These are phyloP conservation scores for Drosophila carrolli DNA, from an alignment of 1,140 invertebrate genomes.

Conservation along the genomic window DNA sequence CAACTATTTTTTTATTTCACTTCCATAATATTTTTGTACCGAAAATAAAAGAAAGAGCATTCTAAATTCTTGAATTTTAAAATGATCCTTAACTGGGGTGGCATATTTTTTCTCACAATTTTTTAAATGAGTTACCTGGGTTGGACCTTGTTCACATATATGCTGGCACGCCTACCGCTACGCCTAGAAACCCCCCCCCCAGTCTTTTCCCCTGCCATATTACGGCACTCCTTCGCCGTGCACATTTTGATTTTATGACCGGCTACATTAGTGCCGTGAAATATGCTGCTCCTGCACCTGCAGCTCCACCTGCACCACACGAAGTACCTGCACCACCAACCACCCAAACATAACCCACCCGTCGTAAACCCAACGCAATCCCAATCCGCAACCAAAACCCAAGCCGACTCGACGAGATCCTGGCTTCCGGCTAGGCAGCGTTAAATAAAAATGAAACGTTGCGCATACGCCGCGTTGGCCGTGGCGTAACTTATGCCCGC, in stretches of 20 bases:
- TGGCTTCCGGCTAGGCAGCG: constrained; percentile 76
- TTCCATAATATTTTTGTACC: no score
- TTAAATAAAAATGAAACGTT: constrained; percentile 81
- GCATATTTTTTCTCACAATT: constrained; percentile 13
- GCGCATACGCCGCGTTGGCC: constrained; percentile 71
- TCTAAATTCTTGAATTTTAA: not conserved
- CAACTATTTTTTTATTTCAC: no score
- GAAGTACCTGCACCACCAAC: constrained; percentile 5
- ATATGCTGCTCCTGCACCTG: constrained; percentile 68
- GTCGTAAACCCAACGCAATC: not conserved
- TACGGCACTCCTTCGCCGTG: constrained; percentile 30
- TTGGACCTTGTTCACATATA: constrained; percentile 70
- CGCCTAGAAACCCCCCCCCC: constrained; percentile 6
- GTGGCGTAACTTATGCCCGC: constrained; percentile 77
- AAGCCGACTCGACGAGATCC: constrained; percentile 52
- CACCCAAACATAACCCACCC: not conserved
- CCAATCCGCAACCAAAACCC: constrained; percentile 21
- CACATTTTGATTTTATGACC: constrained; percentile 81
- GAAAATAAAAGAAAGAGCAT: constrained; percentile 10
- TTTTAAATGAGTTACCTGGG: constrained; percentile 49
- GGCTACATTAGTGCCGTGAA: constrained; percentile 81
- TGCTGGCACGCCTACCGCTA: constrained; percentile 62
- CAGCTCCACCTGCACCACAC: constrained; percentile 6
- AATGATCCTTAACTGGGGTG: not conserved
- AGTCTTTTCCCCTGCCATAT: not conserved